These are phyloP conservation scores for Creontiades dilutus DNA, from an alignment of 2,888 invertebrate species.

Conservation along the genomic window DNA sequence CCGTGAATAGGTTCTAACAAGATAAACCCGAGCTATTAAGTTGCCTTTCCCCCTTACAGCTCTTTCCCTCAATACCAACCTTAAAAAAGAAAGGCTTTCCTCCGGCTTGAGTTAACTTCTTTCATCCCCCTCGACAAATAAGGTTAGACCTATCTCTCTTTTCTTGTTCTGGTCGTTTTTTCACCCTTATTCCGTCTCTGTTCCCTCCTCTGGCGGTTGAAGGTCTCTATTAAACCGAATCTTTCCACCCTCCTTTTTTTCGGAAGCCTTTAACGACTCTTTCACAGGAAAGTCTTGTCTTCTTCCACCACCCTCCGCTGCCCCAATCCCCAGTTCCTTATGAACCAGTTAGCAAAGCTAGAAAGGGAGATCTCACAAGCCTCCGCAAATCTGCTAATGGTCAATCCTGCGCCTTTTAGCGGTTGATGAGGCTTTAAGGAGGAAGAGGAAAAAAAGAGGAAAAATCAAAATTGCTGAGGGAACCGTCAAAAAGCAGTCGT, in stretches of 20 bases:
- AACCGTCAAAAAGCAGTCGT: background rate
- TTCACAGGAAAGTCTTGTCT: slow-evolving; percentile 53
- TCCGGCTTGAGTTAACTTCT: slow-evolving; percentile 66
- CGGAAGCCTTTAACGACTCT: slow-evolving; percentile 60
- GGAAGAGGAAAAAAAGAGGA: background rate
- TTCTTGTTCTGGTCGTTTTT: slow-evolving; percentile 58
- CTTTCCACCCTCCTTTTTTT: slow-evolving; percentile 56
- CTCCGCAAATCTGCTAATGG: slow-evolving; percentile 62
- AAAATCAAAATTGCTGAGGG: background rate
- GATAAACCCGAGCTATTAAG: slow-evolving; percentile 64
- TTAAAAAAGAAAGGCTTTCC: slow-evolving; percentile 44
- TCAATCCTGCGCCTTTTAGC: slow-evolving; percentile 57
- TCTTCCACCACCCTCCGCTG: background rate
- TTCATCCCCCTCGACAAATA: slow-evolving; percentile 68
- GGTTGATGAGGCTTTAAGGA: slow-evolving; percentile 56
- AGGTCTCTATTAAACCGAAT: slow-evolving; percentile 69
- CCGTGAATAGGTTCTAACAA: slow-evolving; percentile 64
- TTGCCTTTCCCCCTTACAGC: slow-evolving; percentile 47
- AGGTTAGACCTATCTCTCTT: slow-evolving; percentile 69
- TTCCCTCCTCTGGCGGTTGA: slow-evolving; percentile 51
- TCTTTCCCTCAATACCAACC: slow-evolving; percentile 66
- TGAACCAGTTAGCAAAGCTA: slow-evolving; percentile 59
- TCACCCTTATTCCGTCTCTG: slow-evolving; percentile 57
- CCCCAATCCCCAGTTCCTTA: slow-evolving; percentile 31
- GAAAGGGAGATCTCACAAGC: slow-evolving; percentile 29